Conservation (phyloP, 2,888 invertebrate species). For the Lithodes maja region DNA sequence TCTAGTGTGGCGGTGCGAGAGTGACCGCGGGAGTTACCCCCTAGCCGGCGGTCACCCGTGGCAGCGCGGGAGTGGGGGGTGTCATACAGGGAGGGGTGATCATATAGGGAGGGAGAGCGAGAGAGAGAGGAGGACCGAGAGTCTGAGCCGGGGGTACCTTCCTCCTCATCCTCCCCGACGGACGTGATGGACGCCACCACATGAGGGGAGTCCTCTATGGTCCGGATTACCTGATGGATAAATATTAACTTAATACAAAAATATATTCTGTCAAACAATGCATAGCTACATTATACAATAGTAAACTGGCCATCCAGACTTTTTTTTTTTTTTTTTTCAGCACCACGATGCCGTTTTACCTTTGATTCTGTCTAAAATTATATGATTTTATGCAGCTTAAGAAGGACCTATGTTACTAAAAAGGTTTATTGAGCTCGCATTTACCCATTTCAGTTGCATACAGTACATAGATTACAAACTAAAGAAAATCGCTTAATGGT, state of each 20-base stretch:
- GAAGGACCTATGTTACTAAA: too few species aligned
- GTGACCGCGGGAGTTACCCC: conserved; percentile 42
- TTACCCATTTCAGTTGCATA: too few species aligned
- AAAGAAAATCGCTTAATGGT: too few species aligned
- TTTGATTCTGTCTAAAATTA: too few species aligned
- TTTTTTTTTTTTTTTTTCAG: background rate
- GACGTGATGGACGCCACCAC: conserved; percentile 56
- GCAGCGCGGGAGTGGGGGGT: conserved; percentile 44
- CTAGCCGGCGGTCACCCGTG: conserved; percentile 52
- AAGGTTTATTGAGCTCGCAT: too few species aligned
- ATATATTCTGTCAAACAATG: background rate
- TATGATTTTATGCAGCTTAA: too few species aligned
- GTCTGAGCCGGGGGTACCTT: conserved; percentile 48
- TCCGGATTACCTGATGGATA: conserved; percentile 54
- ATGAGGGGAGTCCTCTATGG: conserved; percentile 67
- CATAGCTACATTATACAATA: background rate
- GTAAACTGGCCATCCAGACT: background rate
- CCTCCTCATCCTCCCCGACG: conserved; percentile 33
- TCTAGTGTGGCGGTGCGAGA: conserved; percentile 66
- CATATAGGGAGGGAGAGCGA: conserved; percentile 57
- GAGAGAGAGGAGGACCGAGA: conserved; percentile 55
- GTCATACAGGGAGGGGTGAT: conserved; percentile 60
- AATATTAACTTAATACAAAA: background rate
- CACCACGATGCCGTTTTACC: too few species aligned
- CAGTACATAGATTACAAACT: too few species aligned